Conservation (phyloP, 2,888 invertebrate genomes). For the Helicoverpa assulta region DNA sequence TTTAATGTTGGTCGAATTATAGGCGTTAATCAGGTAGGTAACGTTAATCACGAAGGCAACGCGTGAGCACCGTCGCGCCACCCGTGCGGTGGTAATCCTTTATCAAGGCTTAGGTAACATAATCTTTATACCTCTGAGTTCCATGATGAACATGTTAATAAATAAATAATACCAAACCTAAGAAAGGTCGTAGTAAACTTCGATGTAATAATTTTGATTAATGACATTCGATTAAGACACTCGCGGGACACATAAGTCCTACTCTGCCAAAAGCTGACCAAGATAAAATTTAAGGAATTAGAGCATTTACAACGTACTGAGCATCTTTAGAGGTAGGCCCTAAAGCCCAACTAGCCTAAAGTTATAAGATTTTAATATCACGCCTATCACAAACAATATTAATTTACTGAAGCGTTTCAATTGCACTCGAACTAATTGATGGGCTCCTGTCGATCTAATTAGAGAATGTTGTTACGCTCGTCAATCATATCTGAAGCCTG, state of each 20-base stretch:
- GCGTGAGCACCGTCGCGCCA: conserved; percentile 46
- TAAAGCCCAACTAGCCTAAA: too few species aligned
- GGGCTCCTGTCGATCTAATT: conserved; percentile 14
- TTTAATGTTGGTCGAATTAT: conserved; percentile 15
- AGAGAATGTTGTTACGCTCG: conserved; percentile 4
- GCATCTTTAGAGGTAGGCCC: neutral
- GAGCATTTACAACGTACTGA: too few species aligned
- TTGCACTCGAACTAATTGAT: conserved; percentile 1
- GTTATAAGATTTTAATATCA: neutral
- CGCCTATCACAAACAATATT: neutral
- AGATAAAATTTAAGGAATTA: too few species aligned
- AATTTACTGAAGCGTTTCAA: neutral
- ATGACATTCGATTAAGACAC: too few species aligned
- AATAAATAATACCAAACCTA: conserved; percentile 1
- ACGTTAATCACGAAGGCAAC: conserved; percentile 43
- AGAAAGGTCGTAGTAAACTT: conserved; percentile 48
- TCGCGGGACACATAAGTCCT: too few species aligned
- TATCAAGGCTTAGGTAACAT: conserved; percentile 67
- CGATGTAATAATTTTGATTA: neutral
- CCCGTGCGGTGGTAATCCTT: conserved; percentile 59
- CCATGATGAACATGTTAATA: conserved; percentile 39
- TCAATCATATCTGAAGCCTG: conserved; percentile 21
- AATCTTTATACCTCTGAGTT: conserved; percentile 60
- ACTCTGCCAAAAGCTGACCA: too few species aligned
- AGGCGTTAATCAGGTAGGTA: conserved; percentile 38